These are phyloP conservation scores for Siderastrea radians DNA, from an alignment of 92 coral and sea anemone species.

Conservation along the genomic window DNA sequence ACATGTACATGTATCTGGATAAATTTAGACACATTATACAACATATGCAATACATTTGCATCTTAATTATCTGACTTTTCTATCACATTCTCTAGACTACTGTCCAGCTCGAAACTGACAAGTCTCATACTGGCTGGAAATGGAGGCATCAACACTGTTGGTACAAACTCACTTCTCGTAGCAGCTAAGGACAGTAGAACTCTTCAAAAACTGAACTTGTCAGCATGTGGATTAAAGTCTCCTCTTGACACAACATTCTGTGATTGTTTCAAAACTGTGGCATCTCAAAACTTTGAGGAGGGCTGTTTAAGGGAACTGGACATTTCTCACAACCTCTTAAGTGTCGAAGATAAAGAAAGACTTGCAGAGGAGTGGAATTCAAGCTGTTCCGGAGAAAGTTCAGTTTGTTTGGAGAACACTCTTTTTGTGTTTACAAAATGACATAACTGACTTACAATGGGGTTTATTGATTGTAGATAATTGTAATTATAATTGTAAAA, in stretches of 20 bases:
- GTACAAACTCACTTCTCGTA: not conserved
- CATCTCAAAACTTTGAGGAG: conserved; percentile 16
- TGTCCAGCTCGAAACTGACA: conserved; percentile 44
- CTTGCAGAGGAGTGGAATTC: conserved; percentile 48
- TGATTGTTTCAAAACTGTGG: conserved; percentile 16
- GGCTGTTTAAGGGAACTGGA: conserved; percentile 47
- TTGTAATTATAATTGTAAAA: not conserved
- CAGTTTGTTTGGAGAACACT: conserved; percentile 23
- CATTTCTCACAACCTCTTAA: conserved; percentile 50
- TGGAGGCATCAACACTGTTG: conserved; percentile 10
- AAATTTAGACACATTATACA: too few species aligned
- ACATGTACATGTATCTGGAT: too few species aligned
- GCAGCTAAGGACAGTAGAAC: conserved; percentile 32
- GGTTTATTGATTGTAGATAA: not conserved
- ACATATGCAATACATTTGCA: too few species aligned
- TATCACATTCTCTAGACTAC: conserved; percentile 34
- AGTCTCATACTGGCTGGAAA: conserved; percentile 83
- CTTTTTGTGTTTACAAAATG: conserved; percentile 43
- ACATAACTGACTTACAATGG: not conserved
- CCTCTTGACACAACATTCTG: conserved; percentile 64
- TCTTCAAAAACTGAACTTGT: conserved; percentile 71
- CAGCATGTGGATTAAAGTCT: conserved; percentile 81
- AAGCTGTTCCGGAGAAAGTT: conserved; percentile 21
- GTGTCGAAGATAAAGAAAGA: conserved; percentile 28
- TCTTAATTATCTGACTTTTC: not conserved